Percentiles rank a stretch among this genome's conserved stretches.
These are phyloP conservation scores for Sebastiscus albofasciatus DNA, from an alignment of 2,797 vertebrate species.

Conservation along the genomic window DNA sequence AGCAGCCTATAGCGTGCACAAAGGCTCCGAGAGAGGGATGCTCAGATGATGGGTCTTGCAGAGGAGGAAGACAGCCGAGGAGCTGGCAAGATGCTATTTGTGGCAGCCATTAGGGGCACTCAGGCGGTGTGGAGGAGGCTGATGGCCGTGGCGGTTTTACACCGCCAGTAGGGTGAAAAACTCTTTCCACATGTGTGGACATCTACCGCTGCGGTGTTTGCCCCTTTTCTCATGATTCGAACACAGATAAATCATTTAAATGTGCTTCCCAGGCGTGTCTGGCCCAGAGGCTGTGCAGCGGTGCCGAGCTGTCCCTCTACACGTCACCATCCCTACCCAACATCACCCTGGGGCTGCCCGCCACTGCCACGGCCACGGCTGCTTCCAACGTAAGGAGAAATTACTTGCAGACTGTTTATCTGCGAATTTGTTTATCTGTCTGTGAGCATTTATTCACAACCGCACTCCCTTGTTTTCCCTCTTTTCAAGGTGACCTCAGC, in stretches of 20 bases:
- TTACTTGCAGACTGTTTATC: background rate
- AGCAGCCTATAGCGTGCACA: constrained; percentile 2
- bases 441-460: background rate
- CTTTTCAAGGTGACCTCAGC: constrained; percentile 86
- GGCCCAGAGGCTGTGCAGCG: constrained; percentile 90
- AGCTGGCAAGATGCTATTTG: constrained; percentile 58
- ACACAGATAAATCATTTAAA: constrained; percentile 53
- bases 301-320: constrained; percentile 91
- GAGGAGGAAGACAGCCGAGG: constrained; percentile 36
- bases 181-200: constrained; percentile 22
- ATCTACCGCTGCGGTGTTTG: background rate
- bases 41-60: constrained; percentile 36
- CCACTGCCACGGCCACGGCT: constrained; percentile 83
- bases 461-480: background rate
- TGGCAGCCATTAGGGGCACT: constrained; percentile 61
- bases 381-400: constrained; percentile 84
- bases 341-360: constrained; percentile 96
- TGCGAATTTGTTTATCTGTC: background rate
- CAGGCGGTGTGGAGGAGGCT: constrained; percentile 56
- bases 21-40: constrained; percentile 26
- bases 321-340: constrained; percentile 97
- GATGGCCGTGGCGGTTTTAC: constrained; percentile 23
- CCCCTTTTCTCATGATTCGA: constrained; percentile 9
- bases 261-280: constrained; percentile 78
- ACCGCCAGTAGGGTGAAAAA: constrained; percentile 10